Base-by-base conservation (phyloP, 2,888 invertebrate genomes). In the Cremastobaeus sp. region DNA sequence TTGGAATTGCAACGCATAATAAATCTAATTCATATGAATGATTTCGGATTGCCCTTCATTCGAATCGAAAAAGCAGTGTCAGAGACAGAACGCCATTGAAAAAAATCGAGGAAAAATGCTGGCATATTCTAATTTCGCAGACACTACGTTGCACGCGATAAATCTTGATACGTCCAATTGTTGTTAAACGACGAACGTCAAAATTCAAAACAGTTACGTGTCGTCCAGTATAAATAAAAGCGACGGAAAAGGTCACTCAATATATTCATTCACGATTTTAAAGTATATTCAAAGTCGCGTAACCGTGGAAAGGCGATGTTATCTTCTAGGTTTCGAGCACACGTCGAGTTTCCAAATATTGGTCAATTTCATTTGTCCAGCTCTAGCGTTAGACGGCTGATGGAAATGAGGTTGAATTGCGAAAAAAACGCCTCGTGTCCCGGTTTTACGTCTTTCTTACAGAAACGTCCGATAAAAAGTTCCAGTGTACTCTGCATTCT, bases 291-390 rank as follows among this genome's bases (percentile, higher is more conserved):
- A 15, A 50, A 3, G 17, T n/a, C 1, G 3, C 41, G 47, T 32
- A 50, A 62, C 25, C 50, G 12, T 48, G 32, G 14, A 55, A 48
- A 48, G 47, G 1, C 6, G 37, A 54, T 54, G 20, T 48, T 48
- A 55, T 66, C 55, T 62, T 8, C 28, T 12, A 18, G 41, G 41
- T 41, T 39, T 17, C 4, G 30, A 5, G 21, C 34, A 55, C 17
- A 32, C 34, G 48, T 66, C 47, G 57, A 15, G 50, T 57, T 66
- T 66, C 47, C 66, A 66, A 66, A 66, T 66, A 66, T 57, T 57
- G 57, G 57, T 66, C 50, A 41, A 66, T 41, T 66, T 47, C 8
- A 18, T 57, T 17, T 3, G 35, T 15, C 15, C 4, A 64, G 17
- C 32, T 57, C 62, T 62, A 62, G 39, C 28, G 18, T n/a, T 17